A percentile compares a stretch with the other conserved stretches of the same genome.
phyloP scores from a whole-genome alignment of 92 coral and sea anemone genomes.

The Parazoanthus atlanticus region DNA sequence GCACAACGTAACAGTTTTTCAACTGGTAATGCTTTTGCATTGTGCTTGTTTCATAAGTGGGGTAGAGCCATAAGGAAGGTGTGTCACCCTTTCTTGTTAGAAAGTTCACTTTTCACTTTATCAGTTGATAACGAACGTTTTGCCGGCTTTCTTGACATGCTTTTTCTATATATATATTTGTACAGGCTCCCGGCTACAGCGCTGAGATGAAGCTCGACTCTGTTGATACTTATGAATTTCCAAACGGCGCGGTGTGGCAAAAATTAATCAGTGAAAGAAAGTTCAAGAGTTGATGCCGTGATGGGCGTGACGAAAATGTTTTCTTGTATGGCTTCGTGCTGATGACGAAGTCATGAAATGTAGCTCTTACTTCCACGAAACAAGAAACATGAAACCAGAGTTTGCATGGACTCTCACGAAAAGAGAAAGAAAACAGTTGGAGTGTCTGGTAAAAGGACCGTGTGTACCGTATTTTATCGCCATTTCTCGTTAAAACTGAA shows the following conservation, averaged over 20 bases:
- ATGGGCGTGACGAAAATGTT: not conserved
- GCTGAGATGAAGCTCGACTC: conserved; percentile 83
- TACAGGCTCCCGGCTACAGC: conserved; percentile 90
- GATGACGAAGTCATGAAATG: not conserved
- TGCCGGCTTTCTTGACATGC: not conserved
- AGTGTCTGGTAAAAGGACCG: not conserved
- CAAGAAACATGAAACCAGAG: no score
- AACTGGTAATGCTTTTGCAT: not conserved
- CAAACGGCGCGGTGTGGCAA: conserved; percentile 79
- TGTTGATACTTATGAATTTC: conserved; percentile 75
- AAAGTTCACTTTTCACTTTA: not conserved
- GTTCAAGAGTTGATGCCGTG: conserved; percentile 37
- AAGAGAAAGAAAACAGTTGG: not conserved
- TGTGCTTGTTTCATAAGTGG: no score
- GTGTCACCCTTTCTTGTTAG: not conserved
- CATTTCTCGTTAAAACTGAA: no score
- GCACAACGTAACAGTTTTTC: not conserved
- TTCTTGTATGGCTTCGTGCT: not conserved
- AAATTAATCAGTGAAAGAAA: conserved; percentile 59
- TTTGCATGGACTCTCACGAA: no score
- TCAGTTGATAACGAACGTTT: not conserved
- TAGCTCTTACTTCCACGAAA: no score
- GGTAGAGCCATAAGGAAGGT: no score
- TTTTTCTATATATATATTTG: not conserved
- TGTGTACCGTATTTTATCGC: no score